Conservation (phyloP, 2,797 vertebrate genomes). For the Uromys caudimaculatus region DNA sequence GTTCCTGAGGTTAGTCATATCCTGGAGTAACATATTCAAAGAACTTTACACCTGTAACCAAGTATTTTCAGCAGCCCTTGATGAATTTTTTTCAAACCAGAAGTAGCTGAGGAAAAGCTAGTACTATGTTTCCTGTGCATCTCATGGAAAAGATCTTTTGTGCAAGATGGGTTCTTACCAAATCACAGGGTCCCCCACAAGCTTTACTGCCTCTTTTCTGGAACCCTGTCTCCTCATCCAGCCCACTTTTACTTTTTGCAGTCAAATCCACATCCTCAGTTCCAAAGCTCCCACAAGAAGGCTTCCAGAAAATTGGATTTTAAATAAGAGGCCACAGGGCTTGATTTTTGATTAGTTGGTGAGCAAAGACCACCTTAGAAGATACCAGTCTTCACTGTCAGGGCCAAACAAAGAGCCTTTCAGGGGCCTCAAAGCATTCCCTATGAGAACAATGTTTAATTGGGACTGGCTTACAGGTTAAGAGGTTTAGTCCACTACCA, state of each 20-base stretch:
- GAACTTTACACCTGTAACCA: neutral
- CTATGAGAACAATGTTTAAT: too few relatives aligned
- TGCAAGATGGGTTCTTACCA: neutral
- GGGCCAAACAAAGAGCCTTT: fast-evolving
- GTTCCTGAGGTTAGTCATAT: neutral
- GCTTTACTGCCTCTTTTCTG: neutral
- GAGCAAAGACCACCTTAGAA: fast-evolving
- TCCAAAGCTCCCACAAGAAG: neutral
- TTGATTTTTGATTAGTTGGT: neutral
- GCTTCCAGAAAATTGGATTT: neutral
- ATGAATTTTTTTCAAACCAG: neutral
- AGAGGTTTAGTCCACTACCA: too few relatives aligned
- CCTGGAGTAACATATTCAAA: neutral
- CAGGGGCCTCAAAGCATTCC: too few relatives aligned
- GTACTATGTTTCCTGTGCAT: neutral
- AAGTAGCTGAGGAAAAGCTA: neutral
- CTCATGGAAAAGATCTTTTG: neutral
- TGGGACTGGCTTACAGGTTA: too few relatives aligned
- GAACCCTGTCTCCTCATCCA: neutral
- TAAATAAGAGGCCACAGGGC: neutral
- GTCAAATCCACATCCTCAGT: neutral
- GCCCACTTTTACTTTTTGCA: neutral
- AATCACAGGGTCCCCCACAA: neutral
- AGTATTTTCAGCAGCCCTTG: neutral
- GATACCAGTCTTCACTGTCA: fast-evolving